Evolutionary conservation across 1,140 invertebrate genomes (phyloP).

Genomic region (Sarcophaga peregrina): DNA sequence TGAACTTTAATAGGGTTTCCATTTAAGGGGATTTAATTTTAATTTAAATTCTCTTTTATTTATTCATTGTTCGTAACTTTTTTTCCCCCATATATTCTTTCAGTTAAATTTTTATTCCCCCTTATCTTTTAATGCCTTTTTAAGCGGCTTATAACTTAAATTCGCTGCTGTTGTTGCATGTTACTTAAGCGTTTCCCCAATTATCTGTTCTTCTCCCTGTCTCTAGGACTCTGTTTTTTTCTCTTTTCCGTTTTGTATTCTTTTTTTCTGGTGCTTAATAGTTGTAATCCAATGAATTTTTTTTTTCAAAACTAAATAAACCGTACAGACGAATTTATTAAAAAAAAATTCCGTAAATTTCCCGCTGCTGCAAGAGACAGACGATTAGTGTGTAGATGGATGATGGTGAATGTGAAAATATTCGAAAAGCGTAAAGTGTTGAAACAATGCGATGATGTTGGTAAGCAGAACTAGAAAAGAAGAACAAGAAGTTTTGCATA

Average conservation of each 20-base stretch:
- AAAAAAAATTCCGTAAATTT: background rate
- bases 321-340: slow-evolving; percentile 14
- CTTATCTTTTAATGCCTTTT: background rate
- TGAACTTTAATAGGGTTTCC: too few relatives aligned
- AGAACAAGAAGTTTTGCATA: background rate
- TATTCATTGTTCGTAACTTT: too few relatives aligned
- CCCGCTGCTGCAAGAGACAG: background rate
- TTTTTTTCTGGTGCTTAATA: background rate
- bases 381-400: background rate
- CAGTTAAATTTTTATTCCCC: background rate
- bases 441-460: too few relatives aligned
- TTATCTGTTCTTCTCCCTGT: background rate
- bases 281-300: background rate
- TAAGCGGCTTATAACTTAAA: slow-evolving; percentile 16
- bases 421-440: background rate
- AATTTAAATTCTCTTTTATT: too few relatives aligned
- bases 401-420: background rate
- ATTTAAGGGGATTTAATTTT: too few relatives aligned
- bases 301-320: slow-evolving; percentile 8
- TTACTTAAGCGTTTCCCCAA: background rate
- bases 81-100: too few relatives aligned
- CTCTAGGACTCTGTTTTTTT: too few relatives aligned
- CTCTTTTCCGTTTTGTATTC: background rate
- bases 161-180: background rate
- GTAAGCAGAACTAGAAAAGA: background rate